Evolutionary conservation across 2,113 vertebrate genomes (phyloP).

Genomic region (Phylloscopus whistleri): DNA sequence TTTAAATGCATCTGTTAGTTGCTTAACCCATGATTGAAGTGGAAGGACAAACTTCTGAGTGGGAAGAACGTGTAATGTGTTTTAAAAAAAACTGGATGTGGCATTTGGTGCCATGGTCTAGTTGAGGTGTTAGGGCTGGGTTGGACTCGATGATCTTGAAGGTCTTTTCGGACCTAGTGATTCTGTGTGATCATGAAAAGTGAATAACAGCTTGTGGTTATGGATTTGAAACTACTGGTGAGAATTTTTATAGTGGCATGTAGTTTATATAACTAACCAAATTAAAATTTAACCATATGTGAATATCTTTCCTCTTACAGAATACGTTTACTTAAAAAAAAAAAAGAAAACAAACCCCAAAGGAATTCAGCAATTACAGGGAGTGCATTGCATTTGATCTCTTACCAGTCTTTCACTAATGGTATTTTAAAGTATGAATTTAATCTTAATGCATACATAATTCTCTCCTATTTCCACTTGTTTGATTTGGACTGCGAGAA

Average conservation of each 20-base stretch:
- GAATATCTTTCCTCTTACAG: neutral
- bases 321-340: neutral
- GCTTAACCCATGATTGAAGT: constrained; percentile 28
- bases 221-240: constrained; percentile 44
- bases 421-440: constrained; percentile 12
- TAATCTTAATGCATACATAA: neutral
- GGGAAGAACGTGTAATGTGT: neutral
- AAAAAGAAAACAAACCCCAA: neutral
- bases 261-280: constrained; percentile 44
- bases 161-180: neutral
- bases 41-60: constrained; percentile 26
- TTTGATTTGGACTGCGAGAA: neutral
- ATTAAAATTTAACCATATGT: constrained; percentile 54
- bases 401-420: neutral
- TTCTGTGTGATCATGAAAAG: neutral
- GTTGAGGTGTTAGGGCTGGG: neutral
- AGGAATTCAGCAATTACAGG: neutral
- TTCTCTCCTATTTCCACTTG: neutral
- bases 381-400: neutral
- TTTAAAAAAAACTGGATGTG: neutral
- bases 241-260: constrained; percentile 54
- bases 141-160: neutral
- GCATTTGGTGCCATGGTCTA: neutral
- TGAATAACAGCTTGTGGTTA: constrained; percentile 51
- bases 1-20: constrained; percentile 19